Base-by-base conservation (phyloP, 2,888 invertebrate species). In the Chrysotoxum bicinctum region DNA sequence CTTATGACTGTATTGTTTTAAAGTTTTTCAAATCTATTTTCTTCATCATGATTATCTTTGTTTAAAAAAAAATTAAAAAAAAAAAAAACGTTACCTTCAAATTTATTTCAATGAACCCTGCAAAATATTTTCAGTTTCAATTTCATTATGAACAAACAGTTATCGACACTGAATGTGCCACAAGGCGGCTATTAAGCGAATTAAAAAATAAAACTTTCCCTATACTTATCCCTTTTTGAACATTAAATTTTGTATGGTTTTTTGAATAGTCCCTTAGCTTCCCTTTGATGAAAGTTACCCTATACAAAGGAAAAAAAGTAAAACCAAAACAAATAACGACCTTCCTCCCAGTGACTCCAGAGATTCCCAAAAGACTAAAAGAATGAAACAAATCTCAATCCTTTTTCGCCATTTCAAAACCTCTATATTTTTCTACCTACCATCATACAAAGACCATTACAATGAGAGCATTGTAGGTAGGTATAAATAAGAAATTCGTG, bases 401-500 rank as follows among this genome's bases (percentile, higher is more conserved):
- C 66, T 60, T 56, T 64, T 68, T 62, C 10, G 37, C 48, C 23
- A 50, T 72, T 66, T 58, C 56, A 19, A 73, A 66, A 40, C 35
- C 54, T 26, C 19, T 70, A 35, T 43, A 58, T 40, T 58, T 72
- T 48, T n/a, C 3, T 50, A 50, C n/a, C 43, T 9, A 16, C 10
- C 30, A 6, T 32, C n/a, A 74, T 45, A 30, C 7, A 75, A 54
- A 62, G 23, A 9, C 50, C 35, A 35, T 66, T 50, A 77, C 52
- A 68, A 58, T 35, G 50, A 26, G 73, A 40, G 64, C 56, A 69
- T 60, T 58, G 69, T n/a, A n/a, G n/a, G n/a, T n/a, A n/a, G n/a
- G n/a, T 70, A 66, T 79, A 79, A 80, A 80, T 75, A 80, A 75
- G 75, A 37, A 69, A 69, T 43, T 54, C 80, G 80, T 80, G 80